These are phyloP conservation scores for Hormiphora californensis DNA, from an alignment of 37 sponge, comb jelly and placozoan genomes.

Conservation along the genomic window DNA sequence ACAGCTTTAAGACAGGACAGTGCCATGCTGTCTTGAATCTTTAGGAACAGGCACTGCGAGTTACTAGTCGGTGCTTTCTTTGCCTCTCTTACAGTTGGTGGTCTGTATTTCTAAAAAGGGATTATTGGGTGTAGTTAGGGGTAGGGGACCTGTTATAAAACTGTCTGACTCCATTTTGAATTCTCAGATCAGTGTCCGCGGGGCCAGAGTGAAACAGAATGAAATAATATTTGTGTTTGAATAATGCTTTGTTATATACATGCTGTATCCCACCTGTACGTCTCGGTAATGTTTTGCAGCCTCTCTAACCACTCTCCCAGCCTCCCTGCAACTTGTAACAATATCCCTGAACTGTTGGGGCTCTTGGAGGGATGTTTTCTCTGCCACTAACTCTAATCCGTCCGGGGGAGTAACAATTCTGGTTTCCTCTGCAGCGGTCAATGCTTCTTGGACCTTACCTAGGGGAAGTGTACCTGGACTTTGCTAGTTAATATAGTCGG, in stretches of 20 bases:
- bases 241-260: too few species aligned
- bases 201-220: too few species aligned
- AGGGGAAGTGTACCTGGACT: constrained; percentile 1
- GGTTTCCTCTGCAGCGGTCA: too few species aligned
- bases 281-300: constrained; percentile 46
- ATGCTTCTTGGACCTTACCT: constrained; percentile 22
- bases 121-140: too few species aligned
- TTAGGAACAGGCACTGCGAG: constrained; percentile 37
- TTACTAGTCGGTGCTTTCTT: neutral
- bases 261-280: neutral
- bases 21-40: constrained; percentile 24
- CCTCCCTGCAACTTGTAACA: constrained; percentile 26
- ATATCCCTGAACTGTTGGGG: neutral
- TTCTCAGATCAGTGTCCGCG: too few species aligned
- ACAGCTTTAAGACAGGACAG: constrained; percentile 46
- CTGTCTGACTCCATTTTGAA: too few species aligned
- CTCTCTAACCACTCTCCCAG: constrained; percentile 53
- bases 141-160: too few species aligned
- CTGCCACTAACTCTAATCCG: constrained; percentile 17
- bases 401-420: too few species aligned
- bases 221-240: too few species aligned
- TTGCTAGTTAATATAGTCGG: too few species aligned
- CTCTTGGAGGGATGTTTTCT: constrained; percentile 16
- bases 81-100: neutral
- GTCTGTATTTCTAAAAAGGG: constrained; percentile 14